phyloP scores from a whole-genome alignment of 2,797 vertebrate genomes.

The Anguilla obscura region DNA sequence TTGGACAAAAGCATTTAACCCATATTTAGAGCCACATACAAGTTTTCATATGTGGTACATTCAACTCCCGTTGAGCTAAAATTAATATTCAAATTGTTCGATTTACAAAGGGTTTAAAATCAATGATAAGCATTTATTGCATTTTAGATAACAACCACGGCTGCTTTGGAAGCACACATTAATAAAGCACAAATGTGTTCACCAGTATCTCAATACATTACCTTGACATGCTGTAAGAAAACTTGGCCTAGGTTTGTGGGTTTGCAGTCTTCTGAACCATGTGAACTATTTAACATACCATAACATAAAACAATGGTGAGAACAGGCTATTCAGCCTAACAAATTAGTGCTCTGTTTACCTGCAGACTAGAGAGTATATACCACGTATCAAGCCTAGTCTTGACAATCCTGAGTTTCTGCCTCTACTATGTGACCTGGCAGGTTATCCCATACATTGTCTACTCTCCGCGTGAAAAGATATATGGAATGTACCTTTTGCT shows the following conservation, averaged over 20 bases:
- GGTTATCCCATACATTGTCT: no score
- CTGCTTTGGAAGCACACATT: background rate
- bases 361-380: no score
- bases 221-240: background rate
- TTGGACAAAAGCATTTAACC: slow-evolving; percentile 1
- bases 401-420: no score
- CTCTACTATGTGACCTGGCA: no score
- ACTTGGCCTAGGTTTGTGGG: background rate
- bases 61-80: background rate
- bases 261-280: no score
- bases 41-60: background rate
- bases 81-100: background rate
- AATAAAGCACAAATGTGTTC: slow-evolving; percentile 2
- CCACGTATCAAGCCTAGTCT: no score
- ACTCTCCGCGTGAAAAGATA: no score
- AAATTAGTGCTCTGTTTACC: no score
- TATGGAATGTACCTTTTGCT: no score
- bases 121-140: background rate
- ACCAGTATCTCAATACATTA: background rate
- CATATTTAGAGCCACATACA: background rate
- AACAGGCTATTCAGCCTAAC: no score
- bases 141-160: background rate
- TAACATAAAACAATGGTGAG: no score
- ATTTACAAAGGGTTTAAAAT: background rate
- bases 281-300: no score